Conservation (phyloP, 2,888 invertebrate genomes). For the Temnothorax ravouxi region DNA sequence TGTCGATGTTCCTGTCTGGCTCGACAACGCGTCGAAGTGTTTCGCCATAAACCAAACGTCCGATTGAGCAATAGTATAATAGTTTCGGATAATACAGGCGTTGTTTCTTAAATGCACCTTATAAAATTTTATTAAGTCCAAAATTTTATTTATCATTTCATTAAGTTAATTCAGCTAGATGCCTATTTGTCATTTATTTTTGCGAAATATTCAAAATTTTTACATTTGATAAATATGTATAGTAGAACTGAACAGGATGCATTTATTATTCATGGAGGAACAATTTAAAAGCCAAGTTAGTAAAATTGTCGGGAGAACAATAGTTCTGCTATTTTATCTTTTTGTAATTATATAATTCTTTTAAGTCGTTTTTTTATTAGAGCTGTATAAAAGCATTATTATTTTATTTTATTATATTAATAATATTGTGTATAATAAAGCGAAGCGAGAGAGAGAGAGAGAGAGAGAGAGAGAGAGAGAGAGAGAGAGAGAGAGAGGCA, state of each 20-base stretch:
- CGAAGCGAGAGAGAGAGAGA: background rate
- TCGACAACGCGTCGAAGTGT: constrained; percentile 47
- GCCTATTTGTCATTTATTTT: background rate
- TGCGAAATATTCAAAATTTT: background rate
- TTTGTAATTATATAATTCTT: constrained; percentile 1
- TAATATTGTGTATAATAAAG: too few relatives aligned
- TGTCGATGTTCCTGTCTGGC: constrained; percentile 47
- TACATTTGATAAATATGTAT: background rate
- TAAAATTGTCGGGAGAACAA: background rate
- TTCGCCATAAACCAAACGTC: constrained; percentile 39
- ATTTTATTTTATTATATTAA: background rate
- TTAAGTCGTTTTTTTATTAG: background rate
- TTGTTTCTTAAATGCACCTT: background rate
- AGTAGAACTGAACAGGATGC: background rate
- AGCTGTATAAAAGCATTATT: background rate
- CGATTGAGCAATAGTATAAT: constrained; percentile 49
- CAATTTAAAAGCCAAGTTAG: background rate
- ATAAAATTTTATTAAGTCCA: background rate
- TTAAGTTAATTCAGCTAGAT: background rate
- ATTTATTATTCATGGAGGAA: background rate
- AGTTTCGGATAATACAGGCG: background rate
- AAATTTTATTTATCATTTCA: background rate
- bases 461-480: background rate
- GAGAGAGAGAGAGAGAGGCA: background rate
- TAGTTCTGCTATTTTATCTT: background rate